phyloP scores from a whole-genome alignment of 2,797 vertebrate genomes.

The Iguana delicatissima region DNA sequence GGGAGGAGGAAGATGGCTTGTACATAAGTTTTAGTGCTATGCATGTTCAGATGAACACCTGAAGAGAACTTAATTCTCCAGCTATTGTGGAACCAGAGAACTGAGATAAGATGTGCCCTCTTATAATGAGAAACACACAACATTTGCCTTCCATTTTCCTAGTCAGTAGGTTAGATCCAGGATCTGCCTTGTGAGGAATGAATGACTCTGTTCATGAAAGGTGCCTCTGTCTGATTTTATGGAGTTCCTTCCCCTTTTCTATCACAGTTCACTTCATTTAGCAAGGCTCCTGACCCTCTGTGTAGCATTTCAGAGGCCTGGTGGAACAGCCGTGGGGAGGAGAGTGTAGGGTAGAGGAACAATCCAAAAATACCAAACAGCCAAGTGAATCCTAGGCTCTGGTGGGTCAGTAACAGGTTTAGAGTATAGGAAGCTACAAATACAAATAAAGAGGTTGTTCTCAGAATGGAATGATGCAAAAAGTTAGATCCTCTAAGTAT shows the following conservation, averaged over 20 bases:
- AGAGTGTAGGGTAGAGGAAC: neutral
- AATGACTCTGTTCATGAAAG: neutral
- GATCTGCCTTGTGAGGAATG: neutral
- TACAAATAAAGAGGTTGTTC: neutral
- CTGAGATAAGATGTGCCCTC: too few relatives aligned
- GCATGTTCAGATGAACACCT: too few relatives aligned
- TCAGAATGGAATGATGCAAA: neutral
- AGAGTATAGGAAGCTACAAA: neutral
- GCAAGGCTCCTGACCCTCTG: neutral
- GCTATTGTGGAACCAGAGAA: too few relatives aligned
- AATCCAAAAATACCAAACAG: neutral
- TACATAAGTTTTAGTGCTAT: too few relatives aligned
- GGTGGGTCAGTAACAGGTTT: neutral
- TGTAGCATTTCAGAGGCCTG: neutral
- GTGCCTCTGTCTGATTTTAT: neutral
- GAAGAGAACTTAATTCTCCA: too few relatives aligned
- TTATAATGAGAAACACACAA: neutral
- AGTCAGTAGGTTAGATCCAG: too few relatives aligned
- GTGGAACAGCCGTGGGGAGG: neutral
- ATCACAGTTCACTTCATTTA: neutral
- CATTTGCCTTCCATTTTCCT: neutral
- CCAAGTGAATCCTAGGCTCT: neutral
- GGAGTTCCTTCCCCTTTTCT: neutral
- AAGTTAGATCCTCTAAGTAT: neutral
- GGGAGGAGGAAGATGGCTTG: too few relatives aligned